Percentiles rank a stretch among this genome's conserved stretches.
Conservation (phyloP, 1,140 invertebrate species). For the Aplysia californica region DNA sequence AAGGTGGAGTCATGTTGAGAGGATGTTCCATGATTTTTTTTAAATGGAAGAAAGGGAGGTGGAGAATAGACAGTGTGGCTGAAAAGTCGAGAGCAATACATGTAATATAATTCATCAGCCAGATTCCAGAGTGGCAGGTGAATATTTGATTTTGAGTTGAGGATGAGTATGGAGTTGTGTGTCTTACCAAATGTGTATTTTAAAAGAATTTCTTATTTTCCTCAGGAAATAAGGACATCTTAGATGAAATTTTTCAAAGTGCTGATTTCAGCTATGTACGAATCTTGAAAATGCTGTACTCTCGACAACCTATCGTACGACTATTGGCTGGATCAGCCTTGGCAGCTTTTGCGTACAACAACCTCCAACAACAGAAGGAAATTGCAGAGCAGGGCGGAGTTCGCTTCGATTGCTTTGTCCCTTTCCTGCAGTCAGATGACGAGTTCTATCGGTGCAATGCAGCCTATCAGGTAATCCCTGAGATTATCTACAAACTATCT, state of each 20-base stretch:
- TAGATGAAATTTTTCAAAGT: conserved; percentile 57
- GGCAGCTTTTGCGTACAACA: conserved; percentile 66
- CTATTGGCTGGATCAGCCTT: conserved; percentile 61
- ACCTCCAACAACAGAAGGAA: conserved; percentile 59
- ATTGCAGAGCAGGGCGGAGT: conserved; percentile 64
- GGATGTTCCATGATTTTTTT: too few species aligned
- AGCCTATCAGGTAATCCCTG: conserved; percentile 60
- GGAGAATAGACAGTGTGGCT: too few species aligned
- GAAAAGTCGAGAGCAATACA: too few species aligned
- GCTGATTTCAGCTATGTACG: conserved; percentile 63
- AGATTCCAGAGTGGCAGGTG: too few species aligned
- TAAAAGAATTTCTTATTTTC: too few species aligned
- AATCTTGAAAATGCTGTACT: conserved; percentile 64
- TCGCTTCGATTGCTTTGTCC: conserved; percentile 60
- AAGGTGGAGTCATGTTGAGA: too few species aligned
- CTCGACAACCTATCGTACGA: conserved; percentile 51
- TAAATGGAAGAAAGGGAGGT: too few species aligned
- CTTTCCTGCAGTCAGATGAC: conserved; percentile 61
- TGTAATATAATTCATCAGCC: too few species aligned
- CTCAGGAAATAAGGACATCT: conserved; percentile 57
- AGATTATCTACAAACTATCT: neutral
- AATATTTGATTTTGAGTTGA: too few species aligned
- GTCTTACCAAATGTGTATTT: too few species aligned
- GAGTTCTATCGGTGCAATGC: conserved; percentile 61
- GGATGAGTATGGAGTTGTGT: too few species aligned